These are phyloP conservation scores for Gonocerus acuteangulatus DNA, from an alignment of 2,888 invertebrate genomes.

Conservation along the genomic window DNA sequence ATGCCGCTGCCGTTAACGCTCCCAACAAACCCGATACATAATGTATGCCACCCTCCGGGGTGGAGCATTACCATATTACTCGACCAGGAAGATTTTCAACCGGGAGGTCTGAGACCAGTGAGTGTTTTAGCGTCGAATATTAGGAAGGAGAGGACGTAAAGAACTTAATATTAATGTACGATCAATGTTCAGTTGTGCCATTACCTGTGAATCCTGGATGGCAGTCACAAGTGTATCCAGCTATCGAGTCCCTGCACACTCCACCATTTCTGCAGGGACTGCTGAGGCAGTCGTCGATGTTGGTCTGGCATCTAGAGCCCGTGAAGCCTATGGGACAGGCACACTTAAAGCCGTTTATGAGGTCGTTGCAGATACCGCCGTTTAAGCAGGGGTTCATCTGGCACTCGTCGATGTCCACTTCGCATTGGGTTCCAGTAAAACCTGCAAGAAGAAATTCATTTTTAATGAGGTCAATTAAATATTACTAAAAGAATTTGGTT, in stretches of 20 bases:
- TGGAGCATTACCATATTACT: too few species aligned
- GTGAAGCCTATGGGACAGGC: constrained; percentile 81
- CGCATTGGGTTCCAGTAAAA: constrained; percentile 82
- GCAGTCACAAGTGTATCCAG: constrained; percentile 86
- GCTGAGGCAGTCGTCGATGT: constrained; percentile 83
- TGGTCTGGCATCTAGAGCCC: constrained; percentile 76
- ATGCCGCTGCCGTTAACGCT: too few species aligned
- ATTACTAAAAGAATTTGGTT: too few species aligned
- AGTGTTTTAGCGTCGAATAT: too few species aligned
- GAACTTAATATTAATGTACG: too few species aligned
- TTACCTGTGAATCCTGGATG: constrained; percentile 75
- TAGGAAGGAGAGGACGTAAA: too few species aligned
- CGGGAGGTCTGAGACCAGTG: too few species aligned
- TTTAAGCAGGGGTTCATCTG: constrained; percentile 78
- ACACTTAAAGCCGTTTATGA: constrained; percentile 81
- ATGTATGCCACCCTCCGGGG: too few species aligned
- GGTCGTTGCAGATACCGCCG: constrained; percentile 76
- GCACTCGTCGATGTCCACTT: constrained; percentile 86
- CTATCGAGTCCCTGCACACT: constrained; percentile 78
- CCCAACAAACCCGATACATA: too few species aligned
- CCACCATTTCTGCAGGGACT: constrained; percentile 86
- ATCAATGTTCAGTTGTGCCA: too few species aligned
- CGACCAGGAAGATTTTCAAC: too few species aligned
- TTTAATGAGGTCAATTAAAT: too few species aligned
- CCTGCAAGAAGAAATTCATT: constrained; percentile 48